A percentile compares a stretch with the other conserved stretches of the same genome.
Evolutionary conservation across 2,113 vertebrate genomes (phyloP).

Genomic region (Cebidichthys violaceus): DNA sequence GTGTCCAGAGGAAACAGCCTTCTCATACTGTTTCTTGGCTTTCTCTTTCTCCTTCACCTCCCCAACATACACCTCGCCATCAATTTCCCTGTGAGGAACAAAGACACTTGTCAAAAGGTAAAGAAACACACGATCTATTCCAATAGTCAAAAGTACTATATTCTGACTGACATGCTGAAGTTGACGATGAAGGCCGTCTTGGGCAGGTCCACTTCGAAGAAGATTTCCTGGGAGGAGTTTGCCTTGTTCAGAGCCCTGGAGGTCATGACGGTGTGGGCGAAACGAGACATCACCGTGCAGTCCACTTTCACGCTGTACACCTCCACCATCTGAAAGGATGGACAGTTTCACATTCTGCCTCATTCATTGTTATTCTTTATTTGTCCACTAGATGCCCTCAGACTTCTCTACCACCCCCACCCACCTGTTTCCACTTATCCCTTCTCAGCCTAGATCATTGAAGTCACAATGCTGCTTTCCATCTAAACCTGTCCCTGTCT

Average conservation of each 20-base stretch:
- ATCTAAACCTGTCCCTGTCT: neutral
- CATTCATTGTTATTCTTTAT: neutral
- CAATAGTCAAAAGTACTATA: too few species aligned
- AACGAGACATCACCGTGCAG: constrained; percentile 90
- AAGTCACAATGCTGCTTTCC: neutral
- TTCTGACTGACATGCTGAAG: constrained; percentile 91
- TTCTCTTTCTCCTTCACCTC: constrained; percentile 91
- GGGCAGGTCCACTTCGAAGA: constrained; percentile 93
- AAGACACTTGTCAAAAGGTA: constrained; percentile 26
- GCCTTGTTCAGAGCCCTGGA: constrained; percentile 90
- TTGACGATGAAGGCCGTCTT: constrained; percentile 96
- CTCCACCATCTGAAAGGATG: constrained; percentile 82
- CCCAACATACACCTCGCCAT: constrained; percentile 87
- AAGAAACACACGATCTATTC: constrained; percentile 22
- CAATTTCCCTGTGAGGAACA: constrained; percentile 85
- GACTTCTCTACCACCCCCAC: neutral
- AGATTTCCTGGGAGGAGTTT: constrained; percentile 86
- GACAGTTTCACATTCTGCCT: constrained; percentile 70
- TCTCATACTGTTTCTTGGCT: constrained; percentile 91
- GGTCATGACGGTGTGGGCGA: constrained; percentile 92
- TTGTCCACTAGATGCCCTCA: neutral
- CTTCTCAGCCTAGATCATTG: neutral
- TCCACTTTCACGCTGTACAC: constrained; percentile 87
- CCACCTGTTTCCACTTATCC: neutral
- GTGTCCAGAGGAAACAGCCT: constrained; percentile 89